phyloP scores from a whole-genome alignment of 1,140 invertebrate species.

The Schlechtendalia chinensis region DNA sequence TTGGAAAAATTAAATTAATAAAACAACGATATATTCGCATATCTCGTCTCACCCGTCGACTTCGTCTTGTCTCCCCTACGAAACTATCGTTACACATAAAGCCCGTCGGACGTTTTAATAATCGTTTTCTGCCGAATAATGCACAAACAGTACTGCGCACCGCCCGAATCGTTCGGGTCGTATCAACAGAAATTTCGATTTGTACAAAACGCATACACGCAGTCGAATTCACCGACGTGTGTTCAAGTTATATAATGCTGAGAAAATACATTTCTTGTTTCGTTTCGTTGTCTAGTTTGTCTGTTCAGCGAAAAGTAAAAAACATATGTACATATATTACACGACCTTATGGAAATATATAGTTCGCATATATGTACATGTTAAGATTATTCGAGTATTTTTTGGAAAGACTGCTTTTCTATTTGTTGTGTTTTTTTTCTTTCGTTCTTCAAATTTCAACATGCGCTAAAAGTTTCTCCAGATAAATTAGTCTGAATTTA shows the following conservation, averaged over 20 bases:
- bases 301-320: constrained; percentile 10
- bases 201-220: constrained; percentile 1
- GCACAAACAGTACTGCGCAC: not conserved
- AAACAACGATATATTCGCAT: no score
- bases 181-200: constrained; percentile 10
- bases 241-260: not conserved
- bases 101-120: not conserved
- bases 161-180: not conserved
- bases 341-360: constrained; percentile 15
- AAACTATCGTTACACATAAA: not conserved
- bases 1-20: no score
- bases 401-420: not conserved
- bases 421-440: not conserved
- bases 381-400: not conserved
- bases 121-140: not conserved
- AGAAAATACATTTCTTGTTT: constrained; percentile 25
- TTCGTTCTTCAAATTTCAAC: no score
- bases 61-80: no score
- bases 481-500: not conserved
- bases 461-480: not conserved
- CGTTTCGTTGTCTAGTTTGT: not conserved
- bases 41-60: no score
- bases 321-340: not conserved
- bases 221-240: not conserved
- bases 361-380: not conserved